Evolutionary conservation across 2,797 vertebrate genomes (phyloP), one percentile per base, ranked within the genome.

Genomic region (Apogon talboti): DNA sequence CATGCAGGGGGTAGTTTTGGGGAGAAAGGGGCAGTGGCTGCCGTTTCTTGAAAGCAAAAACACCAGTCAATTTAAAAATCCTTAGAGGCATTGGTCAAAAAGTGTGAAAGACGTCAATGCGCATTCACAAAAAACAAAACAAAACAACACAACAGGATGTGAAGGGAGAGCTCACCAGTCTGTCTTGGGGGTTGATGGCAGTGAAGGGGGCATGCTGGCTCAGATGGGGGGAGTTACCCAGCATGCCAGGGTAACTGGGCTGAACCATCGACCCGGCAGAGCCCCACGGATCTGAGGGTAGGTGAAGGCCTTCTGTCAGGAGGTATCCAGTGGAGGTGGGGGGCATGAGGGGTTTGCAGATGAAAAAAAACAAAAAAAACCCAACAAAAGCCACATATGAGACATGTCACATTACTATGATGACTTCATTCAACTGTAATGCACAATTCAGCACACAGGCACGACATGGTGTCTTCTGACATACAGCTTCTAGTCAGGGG

Each of bases 1-100:
- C 94, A 14, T 97, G 97, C 81, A 98, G 94, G 84, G 95, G 96
- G 92, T 96, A 98, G 84, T 94, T 96, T 92, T 98, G 88, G 1
- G 94, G 92, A 11, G 93, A 93, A 48, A 93, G 87, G 48, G 93
- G 91, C 61, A 94, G 69, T 2, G 93, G 91, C 82, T 90, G 93
- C 37, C 93, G 89, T 86, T 94, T 95, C 94, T 94, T 62, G 19
- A 12, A 75, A 51, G 49, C 42, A 66, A 71, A 71, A 40, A 74
- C 13, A 78, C 3, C 41, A 19, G 37, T 35, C 14, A 1, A 73
- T 65, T 73, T 60, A 49, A 72, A 76, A 35, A 37, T 11, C 10
- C 21, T 63, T 24, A 49, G 47, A 62, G 37, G 16, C 30, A 69
- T 75, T 16, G 18, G 19, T 70, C 35, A 66, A 66, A 74, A 74